Conservation (phyloP, 1,140 invertebrate genomes). For the Drosophila albomicans region DNA sequence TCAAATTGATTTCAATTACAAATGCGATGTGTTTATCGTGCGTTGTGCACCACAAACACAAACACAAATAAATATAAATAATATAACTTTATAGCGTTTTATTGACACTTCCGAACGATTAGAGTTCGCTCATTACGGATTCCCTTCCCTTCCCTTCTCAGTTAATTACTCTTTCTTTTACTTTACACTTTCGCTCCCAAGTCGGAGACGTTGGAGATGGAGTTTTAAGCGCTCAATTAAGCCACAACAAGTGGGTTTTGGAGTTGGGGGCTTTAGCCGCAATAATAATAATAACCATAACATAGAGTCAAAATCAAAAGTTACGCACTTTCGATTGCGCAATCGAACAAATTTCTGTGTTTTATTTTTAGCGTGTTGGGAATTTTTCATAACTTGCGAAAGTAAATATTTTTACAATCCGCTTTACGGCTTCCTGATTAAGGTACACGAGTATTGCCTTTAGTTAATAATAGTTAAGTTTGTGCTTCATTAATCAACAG, state of each 20-base stretch:
- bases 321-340: slow-evolving; percentile 76
- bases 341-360: slow-evolving; percentile 52
- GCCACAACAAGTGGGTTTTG: slow-evolving; percentile 20
- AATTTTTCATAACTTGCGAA: slow-evolving; percentile 72
- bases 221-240: slow-evolving; percentile 59
- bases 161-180: slow-evolving; percentile 12
- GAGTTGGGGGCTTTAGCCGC: not conserved
- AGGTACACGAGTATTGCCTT: slow-evolving; percentile 30
- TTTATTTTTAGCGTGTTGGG: slow-evolving; percentile 44
- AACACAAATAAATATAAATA: slow-evolving; percentile 39
- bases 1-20: slow-evolving; percentile 55
- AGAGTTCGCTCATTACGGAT: slow-evolving; percentile 43
- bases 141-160: slow-evolving; percentile 42
- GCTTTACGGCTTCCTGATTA: slow-evolving; percentile 58
- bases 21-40: slow-evolving; percentile 26
- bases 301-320: slow-evolving; percentile 46
- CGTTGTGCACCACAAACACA: not conserved
- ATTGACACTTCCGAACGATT: slow-evolving; percentile 41
- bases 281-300: slow-evolving; percentile 38
- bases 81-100: slow-evolving; percentile 41
- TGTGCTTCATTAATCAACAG: slow-evolving; percentile 69
- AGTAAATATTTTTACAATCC: slow-evolving; percentile 69
- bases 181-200: slow-evolving; percentile 38
- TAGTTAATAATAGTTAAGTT: slow-evolving; percentile 52
- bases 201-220: slow-evolving; percentile 11